A percentile compares a stretch with the other conserved stretches of the same genome.
phyloP scores from a whole-genome alignment of 2,113 vertebrate species.

The Saimiri boliviensis region DNA sequence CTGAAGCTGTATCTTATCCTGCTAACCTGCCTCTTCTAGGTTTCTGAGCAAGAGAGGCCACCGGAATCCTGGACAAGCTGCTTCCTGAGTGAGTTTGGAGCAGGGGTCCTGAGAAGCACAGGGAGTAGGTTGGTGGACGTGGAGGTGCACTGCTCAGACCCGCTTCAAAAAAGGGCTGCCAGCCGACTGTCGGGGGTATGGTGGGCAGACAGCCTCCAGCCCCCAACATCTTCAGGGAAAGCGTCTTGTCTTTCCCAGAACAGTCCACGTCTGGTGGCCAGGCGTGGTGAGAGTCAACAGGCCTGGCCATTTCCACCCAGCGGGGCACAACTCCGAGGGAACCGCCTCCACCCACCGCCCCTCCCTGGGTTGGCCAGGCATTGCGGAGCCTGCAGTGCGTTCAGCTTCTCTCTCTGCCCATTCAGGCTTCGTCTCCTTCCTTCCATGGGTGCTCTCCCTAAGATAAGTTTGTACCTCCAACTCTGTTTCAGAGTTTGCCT shows the following conservation, averaged over 20 bases:
- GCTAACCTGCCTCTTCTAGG: background rate
- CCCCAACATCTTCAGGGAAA: background rate
- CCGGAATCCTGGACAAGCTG: background rate
- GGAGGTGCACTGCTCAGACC: background rate
- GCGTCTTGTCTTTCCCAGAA: background rate
- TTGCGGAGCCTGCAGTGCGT: background rate
- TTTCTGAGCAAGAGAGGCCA: background rate
- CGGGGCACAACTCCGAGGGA: background rate
- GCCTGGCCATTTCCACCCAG: background rate
- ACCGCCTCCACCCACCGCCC: accelerated
- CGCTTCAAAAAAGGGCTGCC: background rate
- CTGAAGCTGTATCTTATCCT: background rate
- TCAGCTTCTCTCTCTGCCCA: background rate
- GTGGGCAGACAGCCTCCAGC: background rate
- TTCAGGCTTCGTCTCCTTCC: background rate
- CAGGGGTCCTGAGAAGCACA: background rate
- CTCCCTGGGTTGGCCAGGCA: background rate
- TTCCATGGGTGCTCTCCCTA: background rate
- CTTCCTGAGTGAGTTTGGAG: too few relatives aligned
- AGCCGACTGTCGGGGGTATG: background rate
- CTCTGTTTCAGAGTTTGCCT: background rate
- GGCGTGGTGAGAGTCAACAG: accelerated
- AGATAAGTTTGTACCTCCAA: background rate
- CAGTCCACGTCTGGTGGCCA: background rate
- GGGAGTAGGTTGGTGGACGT: background rate